Percentiles rank a stretch among this genome's conserved stretches.
Evolutionary conservation across 2,113 vertebrate species (phyloP).

Genomic region (Callipepla squamata): DNA sequence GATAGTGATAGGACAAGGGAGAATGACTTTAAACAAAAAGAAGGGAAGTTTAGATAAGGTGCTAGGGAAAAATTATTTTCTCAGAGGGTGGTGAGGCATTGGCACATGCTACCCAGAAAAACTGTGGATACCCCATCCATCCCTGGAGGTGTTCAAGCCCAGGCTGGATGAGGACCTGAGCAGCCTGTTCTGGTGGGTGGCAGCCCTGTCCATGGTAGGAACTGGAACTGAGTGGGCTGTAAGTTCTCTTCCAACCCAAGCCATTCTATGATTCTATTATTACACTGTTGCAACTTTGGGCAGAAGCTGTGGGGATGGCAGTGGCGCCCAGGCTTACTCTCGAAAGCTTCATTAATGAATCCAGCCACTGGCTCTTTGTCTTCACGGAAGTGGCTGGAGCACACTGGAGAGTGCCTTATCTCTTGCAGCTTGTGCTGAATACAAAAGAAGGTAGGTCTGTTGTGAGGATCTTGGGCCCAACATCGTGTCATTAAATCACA

Average conservation of each 20-base stretch:
- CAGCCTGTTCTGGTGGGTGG: too few species aligned
- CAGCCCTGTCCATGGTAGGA: too few species aligned
- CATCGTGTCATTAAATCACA: slow-evolving; percentile 74
- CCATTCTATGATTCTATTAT: too few species aligned
- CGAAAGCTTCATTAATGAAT: slow-evolving; percentile 73
- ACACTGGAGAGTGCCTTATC: slow-evolving; percentile 54
- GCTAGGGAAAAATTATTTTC: too few species aligned
- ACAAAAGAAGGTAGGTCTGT: slow-evolving; percentile 70
- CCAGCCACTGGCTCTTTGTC: neutral
- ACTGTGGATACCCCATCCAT: too few species aligned
- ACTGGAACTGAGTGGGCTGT: too few species aligned
- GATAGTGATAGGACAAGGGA: too few species aligned
- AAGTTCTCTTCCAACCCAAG: too few species aligned
- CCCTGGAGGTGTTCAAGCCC: too few species aligned
- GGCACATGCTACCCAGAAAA: neutral
- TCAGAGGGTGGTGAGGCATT: neutral
- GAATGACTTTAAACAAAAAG: too few species aligned
- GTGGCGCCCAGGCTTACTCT: slow-evolving; percentile 58
- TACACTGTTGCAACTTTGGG: neutral
- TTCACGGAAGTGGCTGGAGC: neutral
- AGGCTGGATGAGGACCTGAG: too few species aligned
- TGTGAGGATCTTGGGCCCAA: slow-evolving; percentile 74
- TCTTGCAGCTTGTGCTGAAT: slow-evolving; percentile 74
- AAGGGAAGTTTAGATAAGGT: too few species aligned
- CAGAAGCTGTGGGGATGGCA: neutral